phyloP scores from a whole-genome alignment of 1,140 invertebrate species.

The Drosophila arawakana region DNA sequence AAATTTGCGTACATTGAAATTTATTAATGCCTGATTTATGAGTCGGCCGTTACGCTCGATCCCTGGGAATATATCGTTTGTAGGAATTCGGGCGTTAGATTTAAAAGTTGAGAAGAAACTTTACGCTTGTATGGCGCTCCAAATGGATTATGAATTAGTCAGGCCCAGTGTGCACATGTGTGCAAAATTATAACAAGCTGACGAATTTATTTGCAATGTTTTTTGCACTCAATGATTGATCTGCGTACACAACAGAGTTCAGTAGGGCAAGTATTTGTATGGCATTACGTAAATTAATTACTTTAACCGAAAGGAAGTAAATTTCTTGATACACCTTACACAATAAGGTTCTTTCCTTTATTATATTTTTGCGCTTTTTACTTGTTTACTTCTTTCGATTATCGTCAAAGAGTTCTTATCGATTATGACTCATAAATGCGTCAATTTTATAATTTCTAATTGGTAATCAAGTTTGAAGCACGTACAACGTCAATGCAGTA shows the following conservation, averaged over 20 bases:
- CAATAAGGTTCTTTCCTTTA: background rate
- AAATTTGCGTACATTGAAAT: conserved; percentile 64
- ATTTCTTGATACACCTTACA: conserved; percentile 1
- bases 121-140: background rate
- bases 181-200: conserved; percentile 49
- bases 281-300: too few relatives aligned
- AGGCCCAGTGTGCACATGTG: conserved; percentile 38
- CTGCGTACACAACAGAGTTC: conserved; percentile 18
- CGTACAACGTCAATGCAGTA: background rate
- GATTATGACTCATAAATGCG: conserved; percentile 39
- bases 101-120: conserved; percentile 49
- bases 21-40: conserved; percentile 75
- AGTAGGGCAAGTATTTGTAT: background rate
- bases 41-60: conserved; percentile 29
- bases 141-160: conserved; percentile 36
- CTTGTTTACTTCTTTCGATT: conserved; percentile 13
- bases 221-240: conserved; percentile 31
- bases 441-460: conserved; percentile 40
- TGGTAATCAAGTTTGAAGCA: conserved; percentile 26
- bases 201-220: conserved; percentile 27
- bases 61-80: conserved; percentile 49
- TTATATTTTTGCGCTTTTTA: conserved; percentile 1
- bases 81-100: conserved; percentile 59
- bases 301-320: too few relatives aligned
- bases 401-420: conserved; percentile 33